Conservation (phyloP, 2,888 invertebrate species). For the Agapetus fuscipes region DNA sequence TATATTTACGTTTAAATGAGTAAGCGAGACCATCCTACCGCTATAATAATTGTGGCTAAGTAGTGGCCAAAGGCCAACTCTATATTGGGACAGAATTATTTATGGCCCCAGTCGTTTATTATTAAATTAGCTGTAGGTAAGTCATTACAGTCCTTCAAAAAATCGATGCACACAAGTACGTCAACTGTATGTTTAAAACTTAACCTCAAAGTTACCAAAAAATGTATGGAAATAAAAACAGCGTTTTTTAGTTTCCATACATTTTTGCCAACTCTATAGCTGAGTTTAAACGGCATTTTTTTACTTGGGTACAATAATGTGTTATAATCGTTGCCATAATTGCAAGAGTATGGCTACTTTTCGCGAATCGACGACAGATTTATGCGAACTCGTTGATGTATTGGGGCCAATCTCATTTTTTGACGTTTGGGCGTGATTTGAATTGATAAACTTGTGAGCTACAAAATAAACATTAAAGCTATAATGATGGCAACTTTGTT, state of each 20-base stretch:
- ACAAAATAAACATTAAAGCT: constrained; percentile 4
- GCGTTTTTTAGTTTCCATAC: too few species aligned
- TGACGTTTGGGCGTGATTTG: constrained; percentile 8
- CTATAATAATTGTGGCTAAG: too few species aligned
- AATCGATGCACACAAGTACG: too few species aligned
- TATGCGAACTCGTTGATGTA: constrained; percentile 14
- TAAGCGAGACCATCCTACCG: too few species aligned
- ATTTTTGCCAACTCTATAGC: too few species aligned
- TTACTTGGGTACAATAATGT: constrained; percentile 7
- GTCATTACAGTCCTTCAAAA: constrained; percentile 1
- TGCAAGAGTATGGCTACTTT: constrained; percentile 5
- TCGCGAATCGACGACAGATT: constrained; percentile 13
- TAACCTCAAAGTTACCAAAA: too few species aligned
- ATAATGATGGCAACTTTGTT: neutral
- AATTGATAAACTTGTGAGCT: constrained; percentile 6
- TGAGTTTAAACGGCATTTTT: too few species aligned
- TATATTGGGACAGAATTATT: constrained; percentile 12
- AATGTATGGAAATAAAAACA: too few species aligned
- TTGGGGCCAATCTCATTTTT: constrained; percentile 6
- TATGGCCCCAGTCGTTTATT: constrained; percentile 14
- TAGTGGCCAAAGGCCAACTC: too few species aligned
- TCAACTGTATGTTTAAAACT: too few species aligned
- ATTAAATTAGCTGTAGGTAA: constrained; percentile 16
- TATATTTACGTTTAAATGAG: too few species aligned
- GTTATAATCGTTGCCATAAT: constrained; percentile 10